phyloP scores from a whole-genome alignment of 2,113 vertebrate species.

The Empidonax traillii region DNA sequence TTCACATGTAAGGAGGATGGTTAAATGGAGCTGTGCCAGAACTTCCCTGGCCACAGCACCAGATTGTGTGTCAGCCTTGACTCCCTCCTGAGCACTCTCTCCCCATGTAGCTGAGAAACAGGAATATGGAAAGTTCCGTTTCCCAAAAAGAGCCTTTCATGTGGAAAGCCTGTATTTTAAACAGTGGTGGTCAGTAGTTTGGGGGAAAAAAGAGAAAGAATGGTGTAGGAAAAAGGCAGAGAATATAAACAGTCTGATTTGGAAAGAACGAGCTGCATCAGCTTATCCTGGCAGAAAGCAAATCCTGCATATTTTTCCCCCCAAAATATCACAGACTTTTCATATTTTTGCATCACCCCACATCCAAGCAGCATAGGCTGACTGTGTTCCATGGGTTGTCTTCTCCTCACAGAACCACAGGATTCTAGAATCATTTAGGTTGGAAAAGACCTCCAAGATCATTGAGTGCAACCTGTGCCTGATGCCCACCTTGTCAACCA shows the following conservation, averaged over 20 bases:
- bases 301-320: neutral
- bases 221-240: neutral
- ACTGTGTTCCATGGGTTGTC: fast-evolving
- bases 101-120: neutral
- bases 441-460: neutral
- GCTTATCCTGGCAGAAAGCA: neutral
- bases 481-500: neutral
- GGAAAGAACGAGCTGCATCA: neutral
- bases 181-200: neutral
- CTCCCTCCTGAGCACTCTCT: neutral
- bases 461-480: neutral
- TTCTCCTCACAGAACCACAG: neutral
- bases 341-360: neutral
- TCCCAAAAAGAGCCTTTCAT: neutral
- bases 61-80: neutral
- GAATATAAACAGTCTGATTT: neutral
- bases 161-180: neutral
- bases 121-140: neutral
- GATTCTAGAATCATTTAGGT: neutral
- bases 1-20: neutral
- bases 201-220: neutral
- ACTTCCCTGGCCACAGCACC: neutral
- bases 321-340: neutral
- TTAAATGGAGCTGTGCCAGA: neutral
- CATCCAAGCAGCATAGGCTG: neutral